phyloP scores from a whole-genome alignment of 2,888 invertebrate species.

The Drosophila kambysellisi region DNA sequence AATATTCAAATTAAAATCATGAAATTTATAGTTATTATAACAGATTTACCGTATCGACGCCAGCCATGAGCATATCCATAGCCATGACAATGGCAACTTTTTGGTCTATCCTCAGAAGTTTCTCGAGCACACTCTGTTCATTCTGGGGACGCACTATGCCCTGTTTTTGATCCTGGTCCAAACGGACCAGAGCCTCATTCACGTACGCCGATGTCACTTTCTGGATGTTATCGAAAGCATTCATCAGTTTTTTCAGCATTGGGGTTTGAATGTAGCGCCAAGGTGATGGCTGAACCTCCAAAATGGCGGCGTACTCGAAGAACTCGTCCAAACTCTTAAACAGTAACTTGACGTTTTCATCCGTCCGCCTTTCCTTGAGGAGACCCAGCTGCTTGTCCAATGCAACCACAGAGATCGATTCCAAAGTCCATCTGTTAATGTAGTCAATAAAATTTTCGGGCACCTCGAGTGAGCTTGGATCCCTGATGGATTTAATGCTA shows the following conservation, averaged over 20 bases:
- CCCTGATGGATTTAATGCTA: slow-evolving; percentile 82
- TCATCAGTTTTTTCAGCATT: slow-evolving; percentile 56
- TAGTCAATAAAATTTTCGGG: slow-evolving; percentile 86
- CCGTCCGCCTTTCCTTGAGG: slow-evolving; percentile 48
- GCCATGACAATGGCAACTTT: slow-evolving; percentile 89
- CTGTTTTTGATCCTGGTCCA: slow-evolving; percentile 49
- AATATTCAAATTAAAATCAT: background rate
- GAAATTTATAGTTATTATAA: background rate
- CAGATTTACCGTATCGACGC: slow-evolving; percentile 89
- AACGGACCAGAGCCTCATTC: slow-evolving; percentile 78
- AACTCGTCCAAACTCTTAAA: slow-evolving; percentile 59
- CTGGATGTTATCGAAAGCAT: slow-evolving; percentile 66
- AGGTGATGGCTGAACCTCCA: slow-evolving; percentile 62
- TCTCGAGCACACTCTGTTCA: slow-evolving; percentile 88
- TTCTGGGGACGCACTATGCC: slow-evolving; percentile 62
- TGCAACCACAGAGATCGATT: slow-evolving; percentile 86
- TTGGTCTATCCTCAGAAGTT: slow-evolving; percentile 87
- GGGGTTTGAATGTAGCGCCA: slow-evolving; percentile 65
- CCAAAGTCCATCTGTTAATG: slow-evolving; percentile 87
- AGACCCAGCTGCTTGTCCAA: slow-evolving; percentile 83
- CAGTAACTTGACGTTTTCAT: slow-evolving; percentile 56
- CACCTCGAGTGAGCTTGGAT: slow-evolving; percentile 81
- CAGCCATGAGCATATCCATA: slow-evolving; percentile 90
- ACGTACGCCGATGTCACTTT: slow-evolving; percentile 78
- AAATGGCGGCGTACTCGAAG: slow-evolving; percentile 27